Percentiles rank a stretch among this genome's conserved stretches.
Conservation (phyloP, 2,113 vertebrate species). For the Penelope pileata region DNA sequence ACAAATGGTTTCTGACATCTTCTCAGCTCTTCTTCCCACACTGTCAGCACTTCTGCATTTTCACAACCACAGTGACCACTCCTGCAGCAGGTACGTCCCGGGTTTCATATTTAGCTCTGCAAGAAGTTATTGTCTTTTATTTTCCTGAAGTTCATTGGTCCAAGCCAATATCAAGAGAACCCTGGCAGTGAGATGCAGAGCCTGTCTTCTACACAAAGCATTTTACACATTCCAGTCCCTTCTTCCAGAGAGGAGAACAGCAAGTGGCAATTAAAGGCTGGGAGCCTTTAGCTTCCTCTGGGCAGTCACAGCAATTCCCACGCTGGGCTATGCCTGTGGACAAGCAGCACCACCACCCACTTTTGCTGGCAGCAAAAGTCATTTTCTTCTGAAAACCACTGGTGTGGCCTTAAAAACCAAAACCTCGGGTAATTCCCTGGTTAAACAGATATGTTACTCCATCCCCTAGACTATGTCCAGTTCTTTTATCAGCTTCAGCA, state of each 20-base stretch:
- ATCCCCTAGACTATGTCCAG: neutral
- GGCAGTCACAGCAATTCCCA: fast-evolving
- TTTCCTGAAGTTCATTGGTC: neutral
- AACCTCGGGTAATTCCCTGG: neutral
- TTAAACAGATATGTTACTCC: neutral
- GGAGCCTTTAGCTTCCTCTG: neutral
- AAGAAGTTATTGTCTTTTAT: neutral
- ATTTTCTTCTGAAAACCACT: neutral
- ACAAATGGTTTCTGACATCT: neutral
- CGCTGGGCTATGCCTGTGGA: neutral
- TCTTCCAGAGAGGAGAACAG: neutral
- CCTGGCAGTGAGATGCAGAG: neutral
- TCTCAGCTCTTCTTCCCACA: too few relatives aligned
- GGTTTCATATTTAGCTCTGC: neutral
- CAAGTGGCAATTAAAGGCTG: neutral
- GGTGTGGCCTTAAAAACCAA: neutral
- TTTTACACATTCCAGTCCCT: neutral
- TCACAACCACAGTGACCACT: fast-evolving
- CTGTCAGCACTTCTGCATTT: neutral
- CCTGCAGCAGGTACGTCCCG: neutral
- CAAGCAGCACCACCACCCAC: neutral
- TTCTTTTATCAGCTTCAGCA: neutral
- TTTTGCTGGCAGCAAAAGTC: neutral
- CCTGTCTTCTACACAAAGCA: neutral
- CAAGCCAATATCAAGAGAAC: neutral